Conservation (phyloP, 2,113 vertebrate species). For the Oryzias melastigma region DNA sequence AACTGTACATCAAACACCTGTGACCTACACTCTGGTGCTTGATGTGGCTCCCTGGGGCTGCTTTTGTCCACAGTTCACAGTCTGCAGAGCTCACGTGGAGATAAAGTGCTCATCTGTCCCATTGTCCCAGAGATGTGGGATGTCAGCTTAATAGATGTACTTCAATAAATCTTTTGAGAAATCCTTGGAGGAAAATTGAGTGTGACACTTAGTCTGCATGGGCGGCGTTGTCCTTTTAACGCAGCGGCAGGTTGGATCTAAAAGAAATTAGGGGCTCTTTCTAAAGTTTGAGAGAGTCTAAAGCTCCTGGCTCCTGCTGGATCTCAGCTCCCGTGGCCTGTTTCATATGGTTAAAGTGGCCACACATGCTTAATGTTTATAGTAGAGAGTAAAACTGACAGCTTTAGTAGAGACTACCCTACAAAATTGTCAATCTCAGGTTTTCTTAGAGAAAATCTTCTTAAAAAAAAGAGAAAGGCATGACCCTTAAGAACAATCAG, state of each 20-base stretch:
- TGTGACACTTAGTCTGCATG: slow-evolving; percentile 26
- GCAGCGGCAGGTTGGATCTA: slow-evolving; percentile 13
- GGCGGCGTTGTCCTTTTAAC: slow-evolving; percentile 46
- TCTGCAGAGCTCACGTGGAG: slow-evolving; percentile 32
- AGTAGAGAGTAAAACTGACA: slow-evolving; percentile 40
- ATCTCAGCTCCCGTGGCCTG: slow-evolving; percentile 1
- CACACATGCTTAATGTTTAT: slow-evolving; percentile 22
- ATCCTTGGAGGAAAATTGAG: slow-evolving; percentile 47
- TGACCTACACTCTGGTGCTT: slow-evolving; percentile 37
- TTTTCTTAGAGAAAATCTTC: slow-evolving; percentile 35
- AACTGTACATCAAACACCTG: slow-evolving; percentile 32
- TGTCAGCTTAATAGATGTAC: slow-evolving; percentile 50
- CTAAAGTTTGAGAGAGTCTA: slow-evolving; percentile 25
- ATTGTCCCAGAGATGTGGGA: slow-evolving; percentile 31
- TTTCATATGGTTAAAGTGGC: slow-evolving; percentile 23
- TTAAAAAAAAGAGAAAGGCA: slow-evolving; percentile 42
- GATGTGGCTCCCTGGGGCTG: slow-evolving; percentile 21
- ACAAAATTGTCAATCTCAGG: slow-evolving; percentile 37
- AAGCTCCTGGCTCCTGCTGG: slow-evolving; percentile 1
- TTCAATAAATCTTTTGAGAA: slow-evolving; percentile 44
- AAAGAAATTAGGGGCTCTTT: slow-evolving; percentile 35
- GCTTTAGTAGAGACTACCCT: slow-evolving; percentile 20
- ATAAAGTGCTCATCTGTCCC: slow-evolving; percentile 46
- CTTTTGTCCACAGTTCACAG: slow-evolving; percentile 41
- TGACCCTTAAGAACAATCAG: slow-evolving; percentile 59